phyloP scores from a whole-genome alignment of 2,888 invertebrate species.

The Hypercompe scribonia region DNA sequence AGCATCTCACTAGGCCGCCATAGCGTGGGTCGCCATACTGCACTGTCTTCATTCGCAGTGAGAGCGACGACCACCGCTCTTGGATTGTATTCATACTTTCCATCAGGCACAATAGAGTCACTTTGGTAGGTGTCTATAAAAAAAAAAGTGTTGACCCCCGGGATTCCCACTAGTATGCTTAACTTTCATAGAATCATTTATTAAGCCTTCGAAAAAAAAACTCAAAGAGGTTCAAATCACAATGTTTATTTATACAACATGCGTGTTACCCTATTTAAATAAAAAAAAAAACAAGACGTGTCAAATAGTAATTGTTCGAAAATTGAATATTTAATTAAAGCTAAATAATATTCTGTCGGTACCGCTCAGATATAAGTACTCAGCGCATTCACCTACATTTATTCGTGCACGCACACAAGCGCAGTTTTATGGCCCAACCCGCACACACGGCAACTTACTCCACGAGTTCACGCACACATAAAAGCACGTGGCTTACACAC shows the following conservation, averaged over 20 bases:
- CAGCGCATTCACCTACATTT: slow-evolving; percentile 83
- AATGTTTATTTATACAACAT: neutral
- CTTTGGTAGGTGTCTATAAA: too few species aligned
- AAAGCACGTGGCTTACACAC: slow-evolving; percentile 62
- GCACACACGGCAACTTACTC: slow-evolving; percentile 46
- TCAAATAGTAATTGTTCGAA: slow-evolving; percentile 18
- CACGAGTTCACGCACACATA: slow-evolving; percentile 68
- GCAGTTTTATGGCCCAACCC: slow-evolving; percentile 70
- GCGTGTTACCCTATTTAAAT: neutral
- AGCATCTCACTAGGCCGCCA: too few species aligned
- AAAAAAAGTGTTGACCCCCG: too few species aligned
- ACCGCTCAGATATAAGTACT: slow-evolving; percentile 74
- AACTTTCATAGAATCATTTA: too few species aligned
- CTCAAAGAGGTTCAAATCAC: neutral
- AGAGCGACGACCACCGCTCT: too few species aligned
- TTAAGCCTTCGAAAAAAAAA: too few species aligned
- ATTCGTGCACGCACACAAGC: slow-evolving; percentile 80
- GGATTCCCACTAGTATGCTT: too few species aligned
- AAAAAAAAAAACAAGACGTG: slow-evolving; percentile 21
- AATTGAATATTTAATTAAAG: slow-evolving; percentile 49
- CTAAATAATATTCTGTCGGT: slow-evolving; percentile 52
- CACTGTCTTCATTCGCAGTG: too few species aligned
- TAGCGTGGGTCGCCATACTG: too few species aligned
- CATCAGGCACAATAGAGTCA: too few species aligned
- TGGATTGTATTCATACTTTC: too few species aligned